Percentiles rank a stretch among this genome's conserved stretches.
Conservation (phyloP, 2,888 invertebrate species). For the Seira ritae region DNA sequence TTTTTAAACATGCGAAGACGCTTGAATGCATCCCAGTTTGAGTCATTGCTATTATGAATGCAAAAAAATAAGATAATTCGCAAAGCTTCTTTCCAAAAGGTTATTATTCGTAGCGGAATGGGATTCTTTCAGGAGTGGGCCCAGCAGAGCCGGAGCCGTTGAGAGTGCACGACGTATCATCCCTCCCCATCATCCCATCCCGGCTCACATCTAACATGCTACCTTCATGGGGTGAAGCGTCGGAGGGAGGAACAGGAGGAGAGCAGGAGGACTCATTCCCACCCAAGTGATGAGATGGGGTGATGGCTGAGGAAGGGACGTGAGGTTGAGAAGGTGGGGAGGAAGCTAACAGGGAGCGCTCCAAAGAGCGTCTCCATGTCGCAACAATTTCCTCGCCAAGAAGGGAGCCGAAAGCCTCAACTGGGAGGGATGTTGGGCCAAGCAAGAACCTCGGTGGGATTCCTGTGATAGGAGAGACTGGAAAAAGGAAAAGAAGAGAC, state of each 20-base stretch:
- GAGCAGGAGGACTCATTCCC: constrained; percentile 73
- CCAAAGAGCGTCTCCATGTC: constrained; percentile 85
- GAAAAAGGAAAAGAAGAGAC: constrained; percentile 25
- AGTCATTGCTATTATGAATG: not conserved
- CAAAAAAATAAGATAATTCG: constrained; percentile 1
- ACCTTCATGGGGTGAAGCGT: constrained; percentile 69
- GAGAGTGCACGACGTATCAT: constrained; percentile 63
- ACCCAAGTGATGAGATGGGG: constrained; percentile 74
- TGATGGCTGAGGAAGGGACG: constrained; percentile 57
- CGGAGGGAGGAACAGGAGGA: constrained; percentile 70
- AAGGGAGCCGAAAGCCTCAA: constrained; percentile 75
- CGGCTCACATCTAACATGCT: constrained; percentile 63
- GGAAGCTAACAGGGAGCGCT: constrained; percentile 76
- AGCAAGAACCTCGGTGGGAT: constrained; percentile 72
- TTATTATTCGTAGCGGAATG: constrained; percentile 92
- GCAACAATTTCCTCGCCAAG: constrained; percentile 90
- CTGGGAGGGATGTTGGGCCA: constrained; percentile 71
- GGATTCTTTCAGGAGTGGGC: constrained; percentile 77
- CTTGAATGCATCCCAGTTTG: constrained; percentile 7
- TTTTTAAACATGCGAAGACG: not conserved
- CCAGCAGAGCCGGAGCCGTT: constrained; percentile 71
- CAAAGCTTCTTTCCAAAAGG: not conserved
- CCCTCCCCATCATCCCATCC: constrained; percentile 60
- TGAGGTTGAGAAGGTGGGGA: constrained; percentile 73
- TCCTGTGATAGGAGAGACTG: constrained; percentile 72